Conservation (phyloP, 2,888 invertebrate species). For the Furcula furcula region DNA sequence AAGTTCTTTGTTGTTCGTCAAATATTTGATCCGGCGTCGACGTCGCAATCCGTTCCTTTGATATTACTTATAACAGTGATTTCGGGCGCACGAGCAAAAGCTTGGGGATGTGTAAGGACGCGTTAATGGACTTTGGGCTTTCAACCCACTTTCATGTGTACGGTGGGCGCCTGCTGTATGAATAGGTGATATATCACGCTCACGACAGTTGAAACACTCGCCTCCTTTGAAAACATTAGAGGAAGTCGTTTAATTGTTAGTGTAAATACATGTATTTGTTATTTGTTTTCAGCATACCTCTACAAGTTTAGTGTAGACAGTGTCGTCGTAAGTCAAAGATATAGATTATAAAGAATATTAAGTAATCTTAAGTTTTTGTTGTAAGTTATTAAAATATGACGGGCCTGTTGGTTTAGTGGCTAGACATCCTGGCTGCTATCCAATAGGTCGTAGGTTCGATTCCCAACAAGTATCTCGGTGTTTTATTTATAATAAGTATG, state of each 20-base stretch:
- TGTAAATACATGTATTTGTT: too few species aligned
- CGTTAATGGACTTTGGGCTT: conserved; percentile 39
- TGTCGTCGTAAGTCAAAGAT: too few species aligned
- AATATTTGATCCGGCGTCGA: conserved; percentile 69
- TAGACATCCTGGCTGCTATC: too few species aligned
- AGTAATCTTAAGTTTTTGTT: too few species aligned
- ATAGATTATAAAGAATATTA: too few species aligned
- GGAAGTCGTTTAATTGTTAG: not conserved
- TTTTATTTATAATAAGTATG: too few species aligned
- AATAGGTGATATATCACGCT: conserved; percentile 7
- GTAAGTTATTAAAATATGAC: too few species aligned
- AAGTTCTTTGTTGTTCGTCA: conserved; percentile 74
- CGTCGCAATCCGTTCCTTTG: conserved; percentile 63
- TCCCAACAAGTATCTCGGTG: too few species aligned
- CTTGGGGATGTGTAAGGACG: conserved; percentile 33
- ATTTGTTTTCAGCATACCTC: too few species aligned
- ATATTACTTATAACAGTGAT: conserved; percentile 50
- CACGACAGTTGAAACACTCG: not conserved
- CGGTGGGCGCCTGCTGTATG: conserved; percentile 11
- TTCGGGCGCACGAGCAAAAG: conserved; percentile 33
- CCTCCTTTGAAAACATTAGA: not conserved
- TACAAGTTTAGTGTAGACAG: too few species aligned
- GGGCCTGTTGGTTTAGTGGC: too few species aligned
- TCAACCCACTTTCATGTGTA: conserved; percentile 17
- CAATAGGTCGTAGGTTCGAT: too few species aligned